Evolutionary conservation across 35 echinoderm and acorn worm species (phyloP).

Genomic region (Amphiura filiformis): DNA sequence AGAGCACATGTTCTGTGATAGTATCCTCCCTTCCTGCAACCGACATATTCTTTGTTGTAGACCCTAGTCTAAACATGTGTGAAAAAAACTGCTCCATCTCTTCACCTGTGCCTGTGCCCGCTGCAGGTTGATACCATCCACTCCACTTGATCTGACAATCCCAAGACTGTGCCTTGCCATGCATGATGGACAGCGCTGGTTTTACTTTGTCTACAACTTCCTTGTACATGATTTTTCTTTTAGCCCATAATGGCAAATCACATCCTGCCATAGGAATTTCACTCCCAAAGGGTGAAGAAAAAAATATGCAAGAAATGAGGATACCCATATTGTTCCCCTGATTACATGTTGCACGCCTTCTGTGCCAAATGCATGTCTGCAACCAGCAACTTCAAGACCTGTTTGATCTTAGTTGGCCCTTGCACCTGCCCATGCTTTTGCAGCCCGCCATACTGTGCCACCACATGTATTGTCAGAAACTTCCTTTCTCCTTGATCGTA

Average conservation of each 20-base stretch:
- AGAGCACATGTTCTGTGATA: not conserved
- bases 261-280: conserved; percentile 5
- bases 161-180: not conserved
- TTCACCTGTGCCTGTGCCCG: conserved; percentile 11
- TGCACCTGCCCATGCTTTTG: not conserved
- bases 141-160: not conserved
- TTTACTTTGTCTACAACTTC: not conserved
- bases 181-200: not conserved
- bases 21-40: not conserved
- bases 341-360: not conserved
- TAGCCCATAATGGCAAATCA: not conserved
- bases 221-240: not conserved
- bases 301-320: not conserved
- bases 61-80: not conserved
- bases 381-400: conserved; percentile 1
- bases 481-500: too few relatives aligned
- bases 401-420: not conserved
- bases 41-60: conserved; percentile 21
- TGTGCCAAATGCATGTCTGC: not conserved
- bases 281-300: not conserved
- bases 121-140: not conserved
- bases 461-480: not conserved
- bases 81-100: conserved; percentile 26
- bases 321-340: not conserved
- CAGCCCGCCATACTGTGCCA: not conserved